These are phyloP conservation scores for Hemicordylus capensis DNA, from an alignment of 2,113 vertebrate species.

Conservation along the genomic window DNA sequence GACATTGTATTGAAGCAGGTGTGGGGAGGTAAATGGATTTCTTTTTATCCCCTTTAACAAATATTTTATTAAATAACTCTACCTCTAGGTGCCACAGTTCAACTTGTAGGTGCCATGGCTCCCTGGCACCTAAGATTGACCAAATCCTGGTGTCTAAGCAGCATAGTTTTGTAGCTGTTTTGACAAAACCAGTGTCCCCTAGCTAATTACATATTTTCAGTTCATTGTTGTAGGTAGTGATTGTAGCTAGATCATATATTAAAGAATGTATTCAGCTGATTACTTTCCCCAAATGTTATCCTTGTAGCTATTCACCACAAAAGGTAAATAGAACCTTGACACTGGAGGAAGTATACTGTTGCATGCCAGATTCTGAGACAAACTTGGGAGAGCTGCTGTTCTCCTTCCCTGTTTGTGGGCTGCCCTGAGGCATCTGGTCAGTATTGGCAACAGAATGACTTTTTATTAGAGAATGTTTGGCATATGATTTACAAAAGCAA, in stretches of 20 bases:
- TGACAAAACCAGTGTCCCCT: background rate
- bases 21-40: too few species aligned
- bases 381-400: background rate
- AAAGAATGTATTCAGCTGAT: background rate
- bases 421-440: background rate
- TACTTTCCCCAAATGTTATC: too few species aligned
- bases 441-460: background rate
- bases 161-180: background rate
- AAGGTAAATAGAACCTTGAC: background rate
- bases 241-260: background rate
- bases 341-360: background rate
- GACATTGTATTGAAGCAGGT: too few species aligned
- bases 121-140: too few species aligned
- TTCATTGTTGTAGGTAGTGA: background rate
- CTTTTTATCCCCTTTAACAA: too few species aligned
- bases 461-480: too few species aligned
- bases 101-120: too few species aligned
- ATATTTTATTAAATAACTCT: too few species aligned
- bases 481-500: too few species aligned
- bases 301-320: background rate
- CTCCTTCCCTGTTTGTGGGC: background rate
- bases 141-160: background rate
- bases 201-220: background rate
- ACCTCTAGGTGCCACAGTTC: too few species aligned
- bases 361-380: too few species aligned